A percentile compares a stretch with the other conserved stretches of the same genome.
Evolutionary conservation across 2,888 invertebrate species (phyloP).

Genomic region (Caenorhabditis drosophilae): DNA sequence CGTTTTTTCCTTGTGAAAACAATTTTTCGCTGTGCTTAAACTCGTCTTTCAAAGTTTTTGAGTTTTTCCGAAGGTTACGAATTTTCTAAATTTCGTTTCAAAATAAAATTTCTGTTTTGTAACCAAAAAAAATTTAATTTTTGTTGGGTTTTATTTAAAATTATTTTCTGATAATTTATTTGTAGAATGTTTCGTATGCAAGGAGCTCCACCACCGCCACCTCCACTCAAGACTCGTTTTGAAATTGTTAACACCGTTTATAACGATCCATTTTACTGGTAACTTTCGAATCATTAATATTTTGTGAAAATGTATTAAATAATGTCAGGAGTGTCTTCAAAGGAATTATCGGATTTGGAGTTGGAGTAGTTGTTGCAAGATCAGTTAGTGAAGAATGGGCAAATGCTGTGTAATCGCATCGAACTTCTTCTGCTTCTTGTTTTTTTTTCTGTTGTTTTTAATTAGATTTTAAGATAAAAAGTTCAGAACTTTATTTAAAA

Average conservation of each 20-base stretch:
- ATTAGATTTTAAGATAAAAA: slow-evolving; percentile 1
- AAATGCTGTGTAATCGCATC: slow-evolving; percentile 36
- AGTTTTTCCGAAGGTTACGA: neutral
- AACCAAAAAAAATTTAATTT: too few relatives aligned
- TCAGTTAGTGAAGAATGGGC: slow-evolving; percentile 55
- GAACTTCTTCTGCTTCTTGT: too few relatives aligned
- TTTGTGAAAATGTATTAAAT: neutral
- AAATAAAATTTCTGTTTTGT: too few relatives aligned
- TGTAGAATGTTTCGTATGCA: slow-evolving; percentile 58
- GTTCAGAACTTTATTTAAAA: slow-evolving; percentile 5
- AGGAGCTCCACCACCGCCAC: slow-evolving; percentile 49
- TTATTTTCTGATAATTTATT: too few relatives aligned
- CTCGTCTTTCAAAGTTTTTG: neutral
- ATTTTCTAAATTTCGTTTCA: too few relatives aligned
- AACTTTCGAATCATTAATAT: too few relatives aligned
- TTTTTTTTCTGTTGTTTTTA: slow-evolving; percentile 18
- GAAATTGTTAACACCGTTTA: slow-evolving; percentile 48
- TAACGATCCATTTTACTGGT: slow-evolving; percentile 55
- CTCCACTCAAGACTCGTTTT: slow-evolving; percentile 47
- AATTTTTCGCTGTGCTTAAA: too few relatives aligned
- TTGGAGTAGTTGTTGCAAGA: slow-evolving; percentile 50
- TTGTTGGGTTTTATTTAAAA: too few relatives aligned
- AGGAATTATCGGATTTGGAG: slow-evolving; percentile 50
- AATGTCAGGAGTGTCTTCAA: slow-evolving; percentile 52
- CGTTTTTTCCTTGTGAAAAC: too few relatives aligned